Base-by-base conservation (phyloP, 2,888 invertebrate species). In the Apomyelois bistriatella region DNA sequence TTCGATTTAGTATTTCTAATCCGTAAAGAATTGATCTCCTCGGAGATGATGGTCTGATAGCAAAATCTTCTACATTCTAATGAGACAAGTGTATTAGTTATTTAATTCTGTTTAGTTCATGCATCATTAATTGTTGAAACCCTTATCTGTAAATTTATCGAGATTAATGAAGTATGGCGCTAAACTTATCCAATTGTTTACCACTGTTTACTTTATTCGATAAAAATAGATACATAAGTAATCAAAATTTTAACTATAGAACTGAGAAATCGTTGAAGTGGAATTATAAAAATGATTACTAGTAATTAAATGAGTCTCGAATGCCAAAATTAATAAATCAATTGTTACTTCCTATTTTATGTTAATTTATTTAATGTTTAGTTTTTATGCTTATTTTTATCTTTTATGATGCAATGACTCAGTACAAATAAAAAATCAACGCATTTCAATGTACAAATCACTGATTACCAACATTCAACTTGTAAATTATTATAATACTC, bases 391-490 rank as follows among this genome's bases (percentile, higher is more conserved):
- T 52, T 52, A 28, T n/a, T 38, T 32, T 32, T 40, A 48, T 32
- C 16, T 16, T 41, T 37, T 28, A 59, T 52, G 56, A 60, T 57
- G 52, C 58, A 62, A 62, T 63, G 56, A 64, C 66, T 66, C 69
- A 76, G 77, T 79, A 80, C 79, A 79, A 78, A 76, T 64, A 62
- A 60, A 61, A 60, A 54, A 60, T 62, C 53, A 60, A 62, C 63
- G 68, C 73, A 75, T 73, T 76, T 74, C 53, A 69, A 68, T 70
- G 76, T 76, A 77, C 78, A 79, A 79, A 78, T 54, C 49, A 52
- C 55, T 54, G 53, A 56, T 55, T 57, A 60, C 49, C 57, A 43
- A 48, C 55, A 58, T 53, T 43, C 16, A 59, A 54, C 57, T 56
- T 53, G 56, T 61, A 66, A 61, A 61, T 52, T 58, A 52, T 58